Evolutionary conservation across 2,113 vertebrate species (phyloP).

Genomic region (Stictonetta naevosa): DNA sequence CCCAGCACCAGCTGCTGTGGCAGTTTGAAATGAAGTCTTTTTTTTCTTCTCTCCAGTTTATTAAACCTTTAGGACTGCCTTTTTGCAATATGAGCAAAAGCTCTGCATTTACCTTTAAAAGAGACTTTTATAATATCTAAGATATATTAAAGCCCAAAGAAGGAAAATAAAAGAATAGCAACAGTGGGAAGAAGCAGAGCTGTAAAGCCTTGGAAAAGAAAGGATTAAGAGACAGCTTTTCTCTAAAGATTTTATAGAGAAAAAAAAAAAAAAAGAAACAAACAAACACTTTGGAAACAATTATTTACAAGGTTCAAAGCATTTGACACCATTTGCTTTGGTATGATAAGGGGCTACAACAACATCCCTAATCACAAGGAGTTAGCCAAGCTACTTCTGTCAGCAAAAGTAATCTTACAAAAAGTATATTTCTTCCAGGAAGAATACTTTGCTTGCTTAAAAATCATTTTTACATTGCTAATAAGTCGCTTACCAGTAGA

Average conservation of each 20-base stretch:
- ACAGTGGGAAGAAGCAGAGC: neutral
- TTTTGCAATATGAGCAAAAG: neutral
- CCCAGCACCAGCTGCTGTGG: neutral
- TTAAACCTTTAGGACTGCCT: neutral
- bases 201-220: neutral
- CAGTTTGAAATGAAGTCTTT: neutral
- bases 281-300: neutral
- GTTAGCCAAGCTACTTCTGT: neutral
- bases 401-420: slow-evolving; percentile 31
- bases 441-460: neutral
- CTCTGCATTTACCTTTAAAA: neutral
- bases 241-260: neutral
- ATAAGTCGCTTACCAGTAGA: slow-evolving; percentile 42
- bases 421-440: neutral
- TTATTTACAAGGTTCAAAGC: slow-evolving; percentile 22
- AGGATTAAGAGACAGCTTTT: slow-evolving; percentile 14
- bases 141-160: neutral
- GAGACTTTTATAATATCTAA: neutral
- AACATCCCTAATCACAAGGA: neutral
- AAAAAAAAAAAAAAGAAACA: neutral
- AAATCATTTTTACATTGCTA: slow-evolving; percentile 51
- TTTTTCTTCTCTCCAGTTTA: neutral
- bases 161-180: neutral
- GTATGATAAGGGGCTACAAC: neutral
- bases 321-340: neutral